Evolutionary conservation across 2,888 invertebrate species (phyloP).

Genomic region (Melolontha melolontha): DNA sequence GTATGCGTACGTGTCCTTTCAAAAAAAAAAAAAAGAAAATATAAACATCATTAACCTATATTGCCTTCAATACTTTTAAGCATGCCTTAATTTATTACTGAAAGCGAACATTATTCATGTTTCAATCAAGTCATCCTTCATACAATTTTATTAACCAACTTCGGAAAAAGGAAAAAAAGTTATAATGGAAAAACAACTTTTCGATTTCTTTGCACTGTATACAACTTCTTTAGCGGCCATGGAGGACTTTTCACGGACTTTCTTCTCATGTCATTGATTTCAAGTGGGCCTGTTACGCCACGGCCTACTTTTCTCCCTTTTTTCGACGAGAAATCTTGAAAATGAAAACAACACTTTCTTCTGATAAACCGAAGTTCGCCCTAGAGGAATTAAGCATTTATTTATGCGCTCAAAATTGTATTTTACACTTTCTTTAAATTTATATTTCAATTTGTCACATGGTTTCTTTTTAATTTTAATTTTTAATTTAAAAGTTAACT

Average conservation of each 20-base stretch:
- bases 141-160: slow-evolving; percentile 31
- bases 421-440: too few species aligned
- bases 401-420: too few species aligned
- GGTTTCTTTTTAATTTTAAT: too few species aligned
- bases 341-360: too few species aligned
- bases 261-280: slow-evolving; percentile 2
- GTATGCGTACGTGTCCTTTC: neutral
- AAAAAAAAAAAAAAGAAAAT: neutral
- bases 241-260: slow-evolving; percentile 2
- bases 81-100: slow-evolving; percentile 18
- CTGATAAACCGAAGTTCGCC: too few species aligned
- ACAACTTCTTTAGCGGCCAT: slow-evolving; percentile 15
- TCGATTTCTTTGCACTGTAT: slow-evolving; percentile 5
- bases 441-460: too few species aligned
- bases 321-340: neutral
- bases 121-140: slow-evolving; percentile 4
- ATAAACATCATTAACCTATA: slow-evolving; percentile 8
- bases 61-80: slow-evolving; percentile 5
- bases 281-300: slow-evolving; percentile 1
- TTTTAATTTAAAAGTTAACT: too few species aligned
- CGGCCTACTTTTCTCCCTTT: slow-evolving; percentile 1
- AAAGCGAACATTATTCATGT: neutral
- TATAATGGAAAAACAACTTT: slow-evolving; percentile 22
- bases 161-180: slow-evolving; percentile 13
- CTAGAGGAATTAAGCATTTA: too few species aligned